Base-by-base conservation (phyloP, 2,888 invertebrate genomes). In the Tridacna gigas region DNA sequence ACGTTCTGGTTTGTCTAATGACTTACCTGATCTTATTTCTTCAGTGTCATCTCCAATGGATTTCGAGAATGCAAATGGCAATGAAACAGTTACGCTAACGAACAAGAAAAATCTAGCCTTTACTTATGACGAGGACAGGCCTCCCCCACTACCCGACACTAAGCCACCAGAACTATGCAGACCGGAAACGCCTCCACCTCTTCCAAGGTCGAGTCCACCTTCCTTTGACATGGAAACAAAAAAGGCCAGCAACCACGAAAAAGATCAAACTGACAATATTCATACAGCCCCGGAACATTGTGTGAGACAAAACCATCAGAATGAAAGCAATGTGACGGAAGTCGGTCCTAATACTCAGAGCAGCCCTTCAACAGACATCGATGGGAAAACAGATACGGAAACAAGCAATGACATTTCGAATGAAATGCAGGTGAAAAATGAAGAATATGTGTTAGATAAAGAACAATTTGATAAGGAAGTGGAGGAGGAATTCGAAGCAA, bases 401-500 rank as follows among this genome's bases (percentile, higher is more conserved):
- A 3, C 15, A 56, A 56, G 1, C 20, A 56, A 3, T 15, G 56
- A 56, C 20, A 37, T 37, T 37, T 20, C 18, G 15, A 56, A 3
- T 20, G 56, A 56, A 3, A 20, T 3, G 15, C 56, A 56, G 20
- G 3, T 20, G 18, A 56, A 15, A 20, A 56, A 56, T 56, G 56
- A 56, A 15, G 56, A 56, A 20, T 20, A 3, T 56, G 22, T 63
- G 4, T 74, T 28, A 74, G 74, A 75, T 13, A 66, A 77, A 20
- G 69, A 77, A 18, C 37, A 71, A 9, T 51, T 66, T 67, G 69
- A 77, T n/a, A 60, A 26, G 51, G 80, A 82, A 9, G 26, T 85
- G n/a, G 87, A 87, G 74, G 82, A 78, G 37, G 87, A 87, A 77
- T 87, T 87, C 74, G 84, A 87, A 47, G 80, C 75, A 2, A 87